Base-by-base conservation (phyloP, 2,113 vertebrate genomes). In the Boulengerochromis microlepis region DNA sequence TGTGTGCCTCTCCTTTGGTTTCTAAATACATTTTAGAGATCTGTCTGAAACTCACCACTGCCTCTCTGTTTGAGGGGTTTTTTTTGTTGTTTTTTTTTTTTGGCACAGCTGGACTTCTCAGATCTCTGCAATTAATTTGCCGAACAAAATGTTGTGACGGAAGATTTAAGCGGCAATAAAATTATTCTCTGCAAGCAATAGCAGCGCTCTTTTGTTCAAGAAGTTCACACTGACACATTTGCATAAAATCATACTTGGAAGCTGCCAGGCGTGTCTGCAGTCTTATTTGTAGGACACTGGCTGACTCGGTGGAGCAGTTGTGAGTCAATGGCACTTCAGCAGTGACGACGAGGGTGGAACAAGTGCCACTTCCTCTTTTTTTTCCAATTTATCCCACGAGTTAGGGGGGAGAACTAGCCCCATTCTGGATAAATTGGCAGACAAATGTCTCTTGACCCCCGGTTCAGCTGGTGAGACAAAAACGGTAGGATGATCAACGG, bases 231-330 rank as follows among this genome's bases (percentile, higher is more conserved):
- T 78, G 45, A 52, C 2, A 13, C 45, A 78, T 78, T 78, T 78
- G 74, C 74, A 78, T 78, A 78, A 78, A 78, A 78, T 52, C 45
- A 13, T 33, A 59, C 40, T 82, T 40, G 54, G 80, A 15, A 82
- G 80, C 54, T 29, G 24, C 54, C 11, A 31, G 18, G 42, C 29
- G 5, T 64, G 2, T 52, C 45, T 78, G 45, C 18, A 78, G 74
- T 78, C 26, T 12, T 52, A 83, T 66, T 61, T 78, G 74, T 78
- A 69, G 29, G 50, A 54, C 38, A n/a, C 45, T 24, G 42, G 47
- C 18, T 84, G 18, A 59, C 76, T 57, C 82, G n/a, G 10, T n/a
- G n/a, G 11, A 78, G 15, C 84, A 78, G 80, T 5, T 38, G 18
- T 22, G 12, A 38, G 45, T 56, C 42, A 78, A 86, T 54, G 33